A percentile compares a stretch with the other conserved stretches of the same genome.
Conservation (phyloP, 2,888 invertebrate species). For the Listrodromus nycthemerus region DNA sequence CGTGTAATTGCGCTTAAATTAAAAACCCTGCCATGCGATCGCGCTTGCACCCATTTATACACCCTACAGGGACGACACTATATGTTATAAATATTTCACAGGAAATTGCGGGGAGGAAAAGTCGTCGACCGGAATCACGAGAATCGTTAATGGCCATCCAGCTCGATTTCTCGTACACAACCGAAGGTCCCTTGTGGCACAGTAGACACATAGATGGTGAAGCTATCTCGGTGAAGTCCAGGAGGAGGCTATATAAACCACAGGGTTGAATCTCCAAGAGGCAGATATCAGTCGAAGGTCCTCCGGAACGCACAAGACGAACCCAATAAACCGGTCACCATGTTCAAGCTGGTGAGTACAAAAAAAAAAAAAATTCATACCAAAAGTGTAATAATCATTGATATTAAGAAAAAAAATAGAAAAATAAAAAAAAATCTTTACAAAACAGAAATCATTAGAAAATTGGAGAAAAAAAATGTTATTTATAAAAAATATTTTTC, state of each 20-base stretch:
- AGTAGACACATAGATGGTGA: slow-evolving; percentile 56
- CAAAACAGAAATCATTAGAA: background rate
- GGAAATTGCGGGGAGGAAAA: slow-evolving; percentile 37
- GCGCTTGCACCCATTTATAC: background rate
- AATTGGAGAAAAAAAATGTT: background rate
- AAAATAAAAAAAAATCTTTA: background rate
- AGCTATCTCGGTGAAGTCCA: slow-evolving; percentile 60
- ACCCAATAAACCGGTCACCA: slow-evolving; percentile 83
- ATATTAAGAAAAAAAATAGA: background rate
- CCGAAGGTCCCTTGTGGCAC: slow-evolving; percentile 67
- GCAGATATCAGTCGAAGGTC: slow-evolving; percentile 78
- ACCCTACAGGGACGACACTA: background rate
- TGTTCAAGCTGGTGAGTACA: slow-evolving; percentile 88
- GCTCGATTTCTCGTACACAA: slow-evolving; percentile 51
- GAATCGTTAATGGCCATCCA: slow-evolving; percentile 34
- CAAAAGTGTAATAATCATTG: background rate
- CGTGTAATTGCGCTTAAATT: slow-evolving; percentile 42
- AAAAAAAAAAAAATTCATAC: slow-evolving; percentile 20
- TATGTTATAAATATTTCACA: background rate
- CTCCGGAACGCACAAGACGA: slow-evolving; percentile 74
- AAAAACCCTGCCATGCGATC: background rate
- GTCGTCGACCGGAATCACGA: slow-evolving; percentile 42
- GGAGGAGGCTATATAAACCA: slow-evolving; percentile 77
- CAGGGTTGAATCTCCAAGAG: slow-evolving; percentile 71
- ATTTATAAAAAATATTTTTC: too few species aligned